These are phyloP conservation scores for Jaculus jaculus DNA, from an alignment of 2,113 vertebrate genomes.

Conservation along the genomic window DNA sequence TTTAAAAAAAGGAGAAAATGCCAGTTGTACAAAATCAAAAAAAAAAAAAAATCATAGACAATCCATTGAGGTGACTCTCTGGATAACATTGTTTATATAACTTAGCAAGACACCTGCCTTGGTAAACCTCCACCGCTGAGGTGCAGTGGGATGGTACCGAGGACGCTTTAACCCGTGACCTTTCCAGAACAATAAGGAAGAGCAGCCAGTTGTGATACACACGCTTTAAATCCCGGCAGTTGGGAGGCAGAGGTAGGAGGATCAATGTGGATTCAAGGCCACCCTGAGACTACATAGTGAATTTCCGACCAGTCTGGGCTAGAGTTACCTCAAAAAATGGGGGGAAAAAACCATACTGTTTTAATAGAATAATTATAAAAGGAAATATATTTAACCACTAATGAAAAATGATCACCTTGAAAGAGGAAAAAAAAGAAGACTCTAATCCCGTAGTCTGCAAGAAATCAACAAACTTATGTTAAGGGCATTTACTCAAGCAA, in stretches of 20 bases:
- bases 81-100: neutral
- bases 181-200: conserved; percentile 42
- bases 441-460: neutral
- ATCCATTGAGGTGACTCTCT: neutral
- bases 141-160: neutral
- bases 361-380: conserved; percentile 36
- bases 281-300: too few relatives aligned
- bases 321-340: neutral
- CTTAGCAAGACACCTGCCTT: neutral
- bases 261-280: too few relatives aligned
- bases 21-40: neutral
- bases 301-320: too few relatives aligned
- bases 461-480: neutral
- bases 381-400: conserved; percentile 32
- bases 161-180: neutral
- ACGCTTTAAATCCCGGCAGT: too few relatives aligned
- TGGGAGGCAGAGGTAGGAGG: too few relatives aligned
- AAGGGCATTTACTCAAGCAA: conserved; percentile 51
- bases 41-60: neutral
- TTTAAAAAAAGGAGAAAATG: too few relatives aligned
- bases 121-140: neutral
- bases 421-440: conserved; percentile 49
- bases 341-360: neutral
- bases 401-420: conserved; percentile 14
- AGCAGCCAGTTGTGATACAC: neutral